phyloP scores from a whole-genome alignment of 2,888 invertebrate genomes.

The Pilophorus perplexus region DNA sequence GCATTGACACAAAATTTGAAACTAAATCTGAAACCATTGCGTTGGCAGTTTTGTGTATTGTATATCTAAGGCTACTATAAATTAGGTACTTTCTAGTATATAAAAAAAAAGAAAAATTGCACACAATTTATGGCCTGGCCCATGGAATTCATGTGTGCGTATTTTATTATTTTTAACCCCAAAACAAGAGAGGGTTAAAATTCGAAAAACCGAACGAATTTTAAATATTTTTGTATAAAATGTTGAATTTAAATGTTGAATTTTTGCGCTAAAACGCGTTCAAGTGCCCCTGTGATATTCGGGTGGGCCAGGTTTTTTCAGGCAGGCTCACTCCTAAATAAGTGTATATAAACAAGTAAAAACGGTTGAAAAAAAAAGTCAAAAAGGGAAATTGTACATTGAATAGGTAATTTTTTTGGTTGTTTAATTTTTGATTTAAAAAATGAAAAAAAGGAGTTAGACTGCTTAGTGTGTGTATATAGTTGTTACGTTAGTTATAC shows the following conservation, averaged over 20 bases:
- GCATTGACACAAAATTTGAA: too few relatives aligned
- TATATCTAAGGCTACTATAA: too few relatives aligned
- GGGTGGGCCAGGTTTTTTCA: slow-evolving; percentile 48
- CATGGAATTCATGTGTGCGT: slow-evolving; percentile 48
- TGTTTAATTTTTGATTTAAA: background rate
- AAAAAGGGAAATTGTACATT: slow-evolving; percentile 18
- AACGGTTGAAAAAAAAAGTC: background rate
- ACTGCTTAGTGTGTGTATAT: slow-evolving; percentile 48
- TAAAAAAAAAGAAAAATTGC: too few relatives aligned
- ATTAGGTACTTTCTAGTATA: too few relatives aligned
- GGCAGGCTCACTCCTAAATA: slow-evolving; percentile 48
- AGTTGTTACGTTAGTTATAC: slow-evolving; percentile 21
- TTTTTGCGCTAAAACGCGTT: slow-evolving; percentile 9
- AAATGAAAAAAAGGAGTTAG: slow-evolving; percentile 46
- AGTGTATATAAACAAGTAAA: slow-evolving; percentile 30
- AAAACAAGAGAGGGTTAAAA: slow-evolving; percentile 19
- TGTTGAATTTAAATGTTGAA: slow-evolving; percentile 31
- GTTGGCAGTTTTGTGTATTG: too few relatives aligned
- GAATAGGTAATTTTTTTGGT: slow-evolving; percentile 4
- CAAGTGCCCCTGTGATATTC: slow-evolving; percentile 48
- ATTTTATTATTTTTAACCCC: slow-evolving; percentile 34
- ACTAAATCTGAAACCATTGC: too few relatives aligned
- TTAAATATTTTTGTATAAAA: slow-evolving; percentile 44
- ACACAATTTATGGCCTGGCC: slow-evolving; percentile 46
- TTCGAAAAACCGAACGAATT: slow-evolving; percentile 19